Conservation (phyloP, 2,797 vertebrate genomes). For the Paramormyrops hopkinsi region DNA sequence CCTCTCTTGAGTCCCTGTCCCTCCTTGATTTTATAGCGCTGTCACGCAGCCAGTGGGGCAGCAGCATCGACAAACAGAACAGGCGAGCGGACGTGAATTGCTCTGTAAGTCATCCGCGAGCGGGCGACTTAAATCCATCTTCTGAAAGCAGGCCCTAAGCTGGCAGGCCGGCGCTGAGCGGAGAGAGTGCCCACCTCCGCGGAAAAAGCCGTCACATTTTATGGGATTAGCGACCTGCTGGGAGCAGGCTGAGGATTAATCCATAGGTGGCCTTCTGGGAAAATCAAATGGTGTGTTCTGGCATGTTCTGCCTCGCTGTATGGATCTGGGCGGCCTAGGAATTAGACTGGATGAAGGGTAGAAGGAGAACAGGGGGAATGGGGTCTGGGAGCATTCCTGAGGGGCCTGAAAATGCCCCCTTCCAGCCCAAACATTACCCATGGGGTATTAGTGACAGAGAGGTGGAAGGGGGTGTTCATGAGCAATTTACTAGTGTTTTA, state of each 20-base stretch:
- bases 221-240: constrained; percentile 2
- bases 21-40: background rate
- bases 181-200: background rate
- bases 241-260: background rate
- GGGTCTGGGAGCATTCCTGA: background rate
- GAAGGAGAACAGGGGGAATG: background rate
- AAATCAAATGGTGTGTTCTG: background rate
- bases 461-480: background rate
- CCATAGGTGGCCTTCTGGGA: background rate
- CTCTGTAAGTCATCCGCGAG: background rate
- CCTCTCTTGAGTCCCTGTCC: background rate
- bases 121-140: background rate
- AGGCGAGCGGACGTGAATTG: background rate
- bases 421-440: background rate
- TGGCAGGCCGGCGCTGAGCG: background rate
- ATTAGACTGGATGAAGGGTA: background rate
- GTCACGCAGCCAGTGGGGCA: background rate
- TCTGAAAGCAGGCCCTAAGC: background rate
- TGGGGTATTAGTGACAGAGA: background rate
- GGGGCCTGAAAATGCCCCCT: background rate
- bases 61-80: background rate
- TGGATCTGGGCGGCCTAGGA: background rate
- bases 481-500: background rate
- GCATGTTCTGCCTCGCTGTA: background rate
- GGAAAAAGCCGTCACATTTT: background rate